Evolutionary conservation across 2,113 vertebrate genomes (phyloP).

Genomic region (Microtus ochrogaster): DNA sequence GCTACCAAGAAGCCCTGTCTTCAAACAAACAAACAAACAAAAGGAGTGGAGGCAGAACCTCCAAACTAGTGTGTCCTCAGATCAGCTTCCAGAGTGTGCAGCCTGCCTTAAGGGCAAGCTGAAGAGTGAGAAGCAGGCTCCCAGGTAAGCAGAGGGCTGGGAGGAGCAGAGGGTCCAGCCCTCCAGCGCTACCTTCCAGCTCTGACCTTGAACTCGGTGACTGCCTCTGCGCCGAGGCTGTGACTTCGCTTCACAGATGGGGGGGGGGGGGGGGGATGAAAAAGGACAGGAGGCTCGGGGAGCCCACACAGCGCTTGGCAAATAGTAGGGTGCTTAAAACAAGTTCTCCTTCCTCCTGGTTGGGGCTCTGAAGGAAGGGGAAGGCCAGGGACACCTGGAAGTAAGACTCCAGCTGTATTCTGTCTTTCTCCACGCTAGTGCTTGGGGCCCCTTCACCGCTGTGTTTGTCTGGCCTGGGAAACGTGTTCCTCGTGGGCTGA

Average conservation of each 20-base stretch:
- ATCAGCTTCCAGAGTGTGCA: neutral
- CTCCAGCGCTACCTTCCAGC: neutral
- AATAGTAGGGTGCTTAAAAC: neutral
- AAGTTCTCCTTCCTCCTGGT: neutral
- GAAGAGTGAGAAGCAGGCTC: neutral
- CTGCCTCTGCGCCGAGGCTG: neutral
- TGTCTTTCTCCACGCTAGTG: neutral
- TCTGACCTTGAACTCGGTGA: constrained; percentile 32
- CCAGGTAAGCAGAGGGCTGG: neutral
- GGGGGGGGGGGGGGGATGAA: too few relatives aligned
- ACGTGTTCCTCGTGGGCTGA: neutral
- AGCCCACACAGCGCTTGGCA: neutral
- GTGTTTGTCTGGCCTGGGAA: neutral
- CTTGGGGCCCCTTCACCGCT: neutral
- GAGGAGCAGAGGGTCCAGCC: neutral
- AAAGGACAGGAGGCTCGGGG: neutral
- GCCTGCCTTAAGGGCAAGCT: neutral
- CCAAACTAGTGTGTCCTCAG: neutral
- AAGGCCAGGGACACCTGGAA: neutral
- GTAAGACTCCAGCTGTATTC: neutral
- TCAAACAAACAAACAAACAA: too few relatives aligned
- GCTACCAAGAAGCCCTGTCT: too few relatives aligned
- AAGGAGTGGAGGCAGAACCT: neutral
- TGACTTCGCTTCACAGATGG: neutral
- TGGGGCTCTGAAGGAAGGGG: neutral